These are phyloP conservation scores for Carollia perspicillata DNA, from an alignment of 2,113 vertebrate genomes.

Conservation along the genomic window DNA sequence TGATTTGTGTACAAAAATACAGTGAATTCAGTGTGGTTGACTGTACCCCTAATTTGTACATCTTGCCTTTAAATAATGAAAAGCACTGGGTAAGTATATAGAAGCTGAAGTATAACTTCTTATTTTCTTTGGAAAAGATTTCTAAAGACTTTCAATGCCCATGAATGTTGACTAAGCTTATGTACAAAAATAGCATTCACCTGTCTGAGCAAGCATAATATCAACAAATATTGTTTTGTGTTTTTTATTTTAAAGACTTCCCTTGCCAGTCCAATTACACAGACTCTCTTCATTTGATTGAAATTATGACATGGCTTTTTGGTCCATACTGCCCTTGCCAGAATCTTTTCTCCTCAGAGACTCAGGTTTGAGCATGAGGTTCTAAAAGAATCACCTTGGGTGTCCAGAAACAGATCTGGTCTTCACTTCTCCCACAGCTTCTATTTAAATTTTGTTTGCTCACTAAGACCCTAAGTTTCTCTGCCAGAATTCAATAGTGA, in stretches of 20 bases:
- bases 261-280: neutral
- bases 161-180: neutral
- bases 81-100: conserved; percentile 82
- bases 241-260: neutral
- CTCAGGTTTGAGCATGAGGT: neutral
- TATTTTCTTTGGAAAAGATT: conserved; percentile 66
- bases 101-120: conserved; percentile 52
- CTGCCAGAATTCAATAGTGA: neutral
- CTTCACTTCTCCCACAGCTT: neutral
- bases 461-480: neutral
- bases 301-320: neutral
- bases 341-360: neutral
- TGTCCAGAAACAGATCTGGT: neutral
- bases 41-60: conserved; percentile 68
- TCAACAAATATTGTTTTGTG: neutral
- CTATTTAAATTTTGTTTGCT: neutral
- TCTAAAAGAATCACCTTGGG: neutral
- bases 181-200: conserved; percentile 28
- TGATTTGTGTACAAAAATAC: conserved; percentile 80
- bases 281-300: neutral
- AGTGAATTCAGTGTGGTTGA: conserved; percentile 66
- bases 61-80: conserved; percentile 53
- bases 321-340: neutral
- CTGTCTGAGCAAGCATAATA: conserved; percentile 43
- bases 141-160: conserved; percentile 6